Evolutionary conservation across 2,113 vertebrate genomes (phyloP).

Genomic region (Orientallactaga bullata): DNA sequence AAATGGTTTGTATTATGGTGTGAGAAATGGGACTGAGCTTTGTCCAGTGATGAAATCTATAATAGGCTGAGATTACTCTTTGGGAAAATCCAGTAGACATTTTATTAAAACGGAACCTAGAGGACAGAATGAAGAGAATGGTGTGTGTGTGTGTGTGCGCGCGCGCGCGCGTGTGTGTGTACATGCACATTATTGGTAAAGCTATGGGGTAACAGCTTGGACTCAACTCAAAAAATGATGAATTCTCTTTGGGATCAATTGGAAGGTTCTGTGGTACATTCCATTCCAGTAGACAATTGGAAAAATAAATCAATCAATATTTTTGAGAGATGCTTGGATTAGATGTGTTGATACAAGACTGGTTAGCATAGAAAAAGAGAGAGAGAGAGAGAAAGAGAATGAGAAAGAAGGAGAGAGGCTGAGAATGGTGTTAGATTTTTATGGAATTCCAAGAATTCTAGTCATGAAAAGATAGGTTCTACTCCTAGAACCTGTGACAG

Average conservation of each 20-base stretch:
- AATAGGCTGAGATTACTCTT: background rate
- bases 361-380: background rate
- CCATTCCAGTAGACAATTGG: background rate
- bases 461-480: background rate
- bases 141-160: background rate
- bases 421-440: background rate
- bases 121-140: background rate
- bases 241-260: background rate
- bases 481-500: background rate
- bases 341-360: background rate
- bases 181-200: background rate
- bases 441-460: background rate
- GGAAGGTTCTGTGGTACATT: background rate
- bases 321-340: background rate
- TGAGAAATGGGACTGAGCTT: background rate
- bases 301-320: background rate
- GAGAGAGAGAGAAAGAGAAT: background rate
- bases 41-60: background rate
- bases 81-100: background rate
- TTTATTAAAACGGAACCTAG: background rate
- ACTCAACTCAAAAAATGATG: background rate
- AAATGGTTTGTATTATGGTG: background rate
- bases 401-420: background rate
- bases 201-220: fast-evolving
- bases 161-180: too few species aligned